Evolutionary conservation across 1,140 invertebrate species (phyloP).

Genomic region (Ceratoteleas bidentatus): DNA sequence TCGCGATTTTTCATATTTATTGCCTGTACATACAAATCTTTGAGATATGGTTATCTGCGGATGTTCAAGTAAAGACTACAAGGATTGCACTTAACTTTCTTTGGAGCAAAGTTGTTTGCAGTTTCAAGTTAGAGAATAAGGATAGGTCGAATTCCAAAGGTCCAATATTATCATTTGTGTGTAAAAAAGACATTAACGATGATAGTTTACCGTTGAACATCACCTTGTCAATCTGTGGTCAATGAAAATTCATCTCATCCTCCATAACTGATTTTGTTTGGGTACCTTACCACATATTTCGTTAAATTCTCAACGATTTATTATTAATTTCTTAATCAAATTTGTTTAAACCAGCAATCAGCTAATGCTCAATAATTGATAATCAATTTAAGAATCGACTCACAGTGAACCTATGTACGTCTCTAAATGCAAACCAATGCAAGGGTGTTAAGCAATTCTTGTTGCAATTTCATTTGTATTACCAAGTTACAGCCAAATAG

Average conservation of each 20-base stretch:
- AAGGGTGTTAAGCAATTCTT: slow-evolving; percentile 27
- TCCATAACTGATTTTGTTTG: no score
- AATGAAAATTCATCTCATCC: no score
- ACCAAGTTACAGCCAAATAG: slow-evolving; percentile 34
- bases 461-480: slow-evolving; percentile 27
- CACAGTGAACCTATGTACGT: no score
- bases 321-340: no score
- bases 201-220: no score
- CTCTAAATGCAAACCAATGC: slow-evolving; percentile 7
- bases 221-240: no score
- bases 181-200: no score
- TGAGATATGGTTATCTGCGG: slow-evolving; percentile 60
- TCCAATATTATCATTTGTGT: no score
- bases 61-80: slow-evolving; percentile 30
- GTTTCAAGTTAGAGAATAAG: background rate
- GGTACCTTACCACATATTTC: no score
- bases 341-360: background rate
- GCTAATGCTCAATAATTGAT: background rate
- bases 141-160: no score
- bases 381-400: no score
- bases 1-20: slow-evolving; percentile 66
- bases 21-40: slow-evolving; percentile 69
- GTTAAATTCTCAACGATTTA: no score
- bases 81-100: slow-evolving; percentile 42
- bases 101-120: slow-evolving; percentile 13